Conservation (phyloP, 2,888 invertebrate species). For the Drosophila bunnanda region DNA sequence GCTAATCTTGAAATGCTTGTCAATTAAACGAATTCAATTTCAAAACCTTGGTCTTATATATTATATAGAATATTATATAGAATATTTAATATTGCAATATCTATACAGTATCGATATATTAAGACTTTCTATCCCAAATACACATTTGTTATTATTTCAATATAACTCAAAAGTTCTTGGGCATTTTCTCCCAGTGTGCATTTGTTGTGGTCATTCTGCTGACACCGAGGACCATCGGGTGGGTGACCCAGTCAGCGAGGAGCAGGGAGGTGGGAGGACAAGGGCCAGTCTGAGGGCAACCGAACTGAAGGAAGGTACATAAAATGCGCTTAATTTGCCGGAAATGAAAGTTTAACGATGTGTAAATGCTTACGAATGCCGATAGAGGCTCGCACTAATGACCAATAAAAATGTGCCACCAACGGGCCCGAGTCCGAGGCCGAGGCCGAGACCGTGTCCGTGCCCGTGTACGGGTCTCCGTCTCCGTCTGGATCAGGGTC, state of each 20-base stretch:
- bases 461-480: not conserved
- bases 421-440: slow-evolving; percentile 29
- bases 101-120: too few species aligned
- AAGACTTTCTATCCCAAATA: too few species aligned
- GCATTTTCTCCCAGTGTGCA: not conserved
- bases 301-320: slow-evolving; percentile 50
- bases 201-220: slow-evolving; percentile 64
- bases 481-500: not conserved
- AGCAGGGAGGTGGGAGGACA: not conserved
- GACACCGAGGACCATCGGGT: slow-evolving; percentile 64
- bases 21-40: too few species aligned
- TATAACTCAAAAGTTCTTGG: not conserved
- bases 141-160: too few species aligned
- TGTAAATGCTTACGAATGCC: slow-evolving; percentile 80
- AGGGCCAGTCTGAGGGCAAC: slow-evolving; percentile 15
- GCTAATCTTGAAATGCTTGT: too few species aligned
- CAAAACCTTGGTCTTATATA: too few species aligned
- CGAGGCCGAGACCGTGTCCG: not conserved
- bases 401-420: slow-evolving; percentile 77
- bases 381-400: slow-evolving; percentile 76
- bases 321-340: slow-evolving; percentile 80
- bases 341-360: slow-evolving; percentile 81
- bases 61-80: too few species aligned
- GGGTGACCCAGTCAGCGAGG: slow-evolving; percentile 37
- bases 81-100: too few species aligned